phyloP scores from a whole-genome alignment of 2,797 vertebrate species.

The Todus mexicanus region DNA sequence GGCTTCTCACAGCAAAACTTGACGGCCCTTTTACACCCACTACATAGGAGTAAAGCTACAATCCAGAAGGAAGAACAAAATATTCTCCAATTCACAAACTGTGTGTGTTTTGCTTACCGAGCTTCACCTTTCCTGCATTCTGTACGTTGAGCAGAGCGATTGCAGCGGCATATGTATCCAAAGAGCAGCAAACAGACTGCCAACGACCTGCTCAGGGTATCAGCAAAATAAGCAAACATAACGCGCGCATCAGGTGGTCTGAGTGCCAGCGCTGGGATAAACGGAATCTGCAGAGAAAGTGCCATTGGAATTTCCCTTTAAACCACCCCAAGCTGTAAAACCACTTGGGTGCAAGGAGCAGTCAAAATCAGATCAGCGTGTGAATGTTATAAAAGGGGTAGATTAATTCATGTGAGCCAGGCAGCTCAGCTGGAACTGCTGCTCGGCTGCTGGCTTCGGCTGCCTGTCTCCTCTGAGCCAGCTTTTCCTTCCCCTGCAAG shows the following conservation, averaged over 20 bases:
- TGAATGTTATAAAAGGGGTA: background rate
- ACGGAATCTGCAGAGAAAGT: background rate
- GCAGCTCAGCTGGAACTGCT: background rate
- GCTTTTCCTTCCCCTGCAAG: background rate
- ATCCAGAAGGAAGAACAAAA: background rate
- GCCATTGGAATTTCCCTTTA: background rate
- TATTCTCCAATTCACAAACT: background rate
- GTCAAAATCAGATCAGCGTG: background rate
- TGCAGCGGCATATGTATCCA: background rate
- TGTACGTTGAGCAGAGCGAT: background rate
- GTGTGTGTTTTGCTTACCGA: background rate
- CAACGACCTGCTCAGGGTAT: slow-evolving; percentile 3
- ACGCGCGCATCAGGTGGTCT: slow-evolving; percentile 23
- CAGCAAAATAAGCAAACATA: slow-evolving; percentile 41
- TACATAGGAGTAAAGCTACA: background rate
- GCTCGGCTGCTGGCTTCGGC: background rate
- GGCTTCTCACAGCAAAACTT: background rate
- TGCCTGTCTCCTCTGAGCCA: background rate
- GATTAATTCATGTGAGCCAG: background rate
- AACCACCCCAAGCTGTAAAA: slow-evolving; percentile 1
- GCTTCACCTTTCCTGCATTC: background rate
- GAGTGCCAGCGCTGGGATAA: background rate
- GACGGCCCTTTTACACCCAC: background rate
- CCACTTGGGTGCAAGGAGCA: background rate
- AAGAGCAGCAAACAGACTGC: slow-evolving; percentile 37